Conservation (phyloP, 2,888 invertebrate genomes). For the Leucophora obtusa region DNA sequence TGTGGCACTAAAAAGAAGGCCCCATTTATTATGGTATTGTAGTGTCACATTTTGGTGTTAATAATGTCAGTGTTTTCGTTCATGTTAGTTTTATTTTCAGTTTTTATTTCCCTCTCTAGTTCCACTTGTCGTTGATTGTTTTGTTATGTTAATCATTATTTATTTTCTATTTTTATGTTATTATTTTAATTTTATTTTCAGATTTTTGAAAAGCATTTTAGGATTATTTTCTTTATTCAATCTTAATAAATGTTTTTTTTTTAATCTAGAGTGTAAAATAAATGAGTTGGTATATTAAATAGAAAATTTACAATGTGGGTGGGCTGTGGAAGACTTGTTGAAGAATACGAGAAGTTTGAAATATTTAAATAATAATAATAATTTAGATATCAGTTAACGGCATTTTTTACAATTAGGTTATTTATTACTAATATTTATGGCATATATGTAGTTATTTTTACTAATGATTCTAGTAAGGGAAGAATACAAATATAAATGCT, state of each 20-base stretch:
- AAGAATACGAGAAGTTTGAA: background rate
- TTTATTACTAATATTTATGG: too few relatives aligned
- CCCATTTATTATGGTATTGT: constrained; percentile 56
- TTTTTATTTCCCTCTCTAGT: constrained; percentile 36
- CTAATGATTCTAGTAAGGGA: too few relatives aligned
- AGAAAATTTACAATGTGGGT: constrained; percentile 40
- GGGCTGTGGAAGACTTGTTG: constrained; percentile 9
- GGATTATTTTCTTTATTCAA: constrained; percentile 10
- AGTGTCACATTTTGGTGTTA: constrained; percentile 66
- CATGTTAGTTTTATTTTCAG: constrained; percentile 22
- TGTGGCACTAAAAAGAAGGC: constrained; percentile 8
- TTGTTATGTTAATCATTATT: constrained; percentile 63
- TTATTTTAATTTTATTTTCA: constrained; percentile 37
- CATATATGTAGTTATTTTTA: too few relatives aligned
- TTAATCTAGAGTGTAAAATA: constrained; percentile 43
- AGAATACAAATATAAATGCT: too few relatives aligned
- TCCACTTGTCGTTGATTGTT: constrained; percentile 65
- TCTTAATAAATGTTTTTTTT: constrained; percentile 54
- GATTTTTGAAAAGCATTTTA: background rate
- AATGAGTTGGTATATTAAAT: constrained; percentile 44
- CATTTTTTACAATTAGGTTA: too few relatives aligned
- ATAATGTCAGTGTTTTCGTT: constrained; percentile 61
- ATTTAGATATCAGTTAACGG: background rate
- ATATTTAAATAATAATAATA: background rate
- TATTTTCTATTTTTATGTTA: constrained; percentile 51